These are phyloP conservation scores for Metalampra italica DNA, from an alignment of 2,888 invertebrate genomes.

Conservation along the genomic window DNA sequence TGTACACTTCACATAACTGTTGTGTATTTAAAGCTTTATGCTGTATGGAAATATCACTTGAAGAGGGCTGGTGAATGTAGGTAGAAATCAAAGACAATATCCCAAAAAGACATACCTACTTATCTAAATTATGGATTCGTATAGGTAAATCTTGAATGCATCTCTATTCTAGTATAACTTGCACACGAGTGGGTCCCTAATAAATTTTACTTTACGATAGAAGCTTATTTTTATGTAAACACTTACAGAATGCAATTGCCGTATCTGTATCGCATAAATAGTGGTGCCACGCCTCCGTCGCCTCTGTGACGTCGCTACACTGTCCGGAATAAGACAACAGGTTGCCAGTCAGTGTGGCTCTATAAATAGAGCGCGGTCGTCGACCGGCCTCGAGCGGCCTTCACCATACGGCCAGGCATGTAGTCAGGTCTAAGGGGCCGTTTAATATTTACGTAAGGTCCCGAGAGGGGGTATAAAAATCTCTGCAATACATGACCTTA, in stretches of 20 bases:
- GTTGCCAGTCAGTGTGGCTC: slow-evolving; percentile 31
- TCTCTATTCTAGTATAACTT: no score
- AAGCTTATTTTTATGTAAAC: not conserved
- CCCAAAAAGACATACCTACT: no score
- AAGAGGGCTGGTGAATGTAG: no score
- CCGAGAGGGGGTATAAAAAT: no score
- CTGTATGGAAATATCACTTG: no score
- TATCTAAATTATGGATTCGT: no score
- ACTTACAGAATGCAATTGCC: slow-evolving; percentile 3
- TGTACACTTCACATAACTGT: not conserved
- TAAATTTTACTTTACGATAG: not conserved
- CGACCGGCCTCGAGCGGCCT: slow-evolving; percentile 73
- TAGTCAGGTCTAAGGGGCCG: not conserved
- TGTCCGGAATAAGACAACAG: slow-evolving; percentile 26
- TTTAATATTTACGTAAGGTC: no score
- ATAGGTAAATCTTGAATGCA: no score
- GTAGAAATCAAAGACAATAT: no score
- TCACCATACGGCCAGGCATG: slow-evolving; percentile 38
- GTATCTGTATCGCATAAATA: slow-evolving; percentile 12
- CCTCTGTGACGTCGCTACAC: slow-evolving; percentile 28
- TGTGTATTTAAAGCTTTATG: no score
- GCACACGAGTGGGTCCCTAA: no score
- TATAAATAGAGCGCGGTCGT: slow-evolving; percentile 72
- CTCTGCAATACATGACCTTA: no score
- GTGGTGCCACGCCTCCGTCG: slow-evolving; percentile 30